Conservation (phyloP, 2,888 invertebrate genomes). For the Spialia ferax region DNA sequence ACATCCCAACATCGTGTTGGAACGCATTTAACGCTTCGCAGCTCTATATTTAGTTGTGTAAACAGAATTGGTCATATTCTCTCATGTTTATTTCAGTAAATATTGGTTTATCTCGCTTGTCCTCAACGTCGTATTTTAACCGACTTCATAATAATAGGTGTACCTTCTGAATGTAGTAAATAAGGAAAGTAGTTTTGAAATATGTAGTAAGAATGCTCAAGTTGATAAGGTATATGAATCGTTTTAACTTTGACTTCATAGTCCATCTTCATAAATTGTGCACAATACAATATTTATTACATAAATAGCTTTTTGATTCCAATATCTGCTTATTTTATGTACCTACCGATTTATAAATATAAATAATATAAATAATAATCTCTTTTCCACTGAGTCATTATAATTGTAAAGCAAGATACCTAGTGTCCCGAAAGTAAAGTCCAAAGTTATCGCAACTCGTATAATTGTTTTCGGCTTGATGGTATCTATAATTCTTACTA, state of each 20-base stretch:
- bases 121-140: background rate
- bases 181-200: no score
- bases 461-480: no score
- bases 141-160: background rate
- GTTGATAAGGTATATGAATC: no score
- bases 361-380: no score
- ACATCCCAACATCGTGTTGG: slow-evolving; percentile 1
- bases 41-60: slow-evolving; percentile 24
- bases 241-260: no score
- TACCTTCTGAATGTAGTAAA: no score
- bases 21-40: slow-evolving; percentile 23
- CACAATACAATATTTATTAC: background rate
- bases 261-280: background rate
- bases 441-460: no score
- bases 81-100: slow-evolving; percentile 23
- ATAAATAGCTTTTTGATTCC: background rate
- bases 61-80: slow-evolving; percentile 25
- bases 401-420: background rate
- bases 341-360: no score
- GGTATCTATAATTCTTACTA: no score
- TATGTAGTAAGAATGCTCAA: no score
- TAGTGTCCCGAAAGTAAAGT: no score
- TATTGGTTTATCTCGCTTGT: slow-evolving; percentile 7
- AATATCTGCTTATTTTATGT: background rate
- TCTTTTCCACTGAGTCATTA: background rate